These are phyloP conservation scores for Masticophis lateralis DNA, from an alignment of 2,797 vertebrate genomes.

Conservation along the genomic window DNA sequence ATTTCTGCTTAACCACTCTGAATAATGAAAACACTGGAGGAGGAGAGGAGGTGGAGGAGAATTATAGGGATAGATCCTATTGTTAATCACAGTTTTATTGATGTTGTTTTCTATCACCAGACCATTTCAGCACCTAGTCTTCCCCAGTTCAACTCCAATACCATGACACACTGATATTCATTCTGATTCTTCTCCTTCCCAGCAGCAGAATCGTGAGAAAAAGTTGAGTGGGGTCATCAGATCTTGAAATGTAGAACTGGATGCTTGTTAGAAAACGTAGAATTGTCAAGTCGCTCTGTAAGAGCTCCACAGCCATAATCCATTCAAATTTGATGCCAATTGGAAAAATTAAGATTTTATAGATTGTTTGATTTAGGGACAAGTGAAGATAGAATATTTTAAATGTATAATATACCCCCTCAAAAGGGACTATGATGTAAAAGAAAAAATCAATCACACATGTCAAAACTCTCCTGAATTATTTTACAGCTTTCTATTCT, in stretches of 20 bases:
- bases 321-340: background rate
- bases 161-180: background rate
- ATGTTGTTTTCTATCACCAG: background rate
- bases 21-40: background rate
- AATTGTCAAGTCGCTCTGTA: background rate
- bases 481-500: background rate
- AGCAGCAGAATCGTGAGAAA: background rate
- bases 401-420: background rate
- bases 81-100: background rate
- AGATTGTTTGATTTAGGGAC: background rate
- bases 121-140: background rate
- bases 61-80: background rate
- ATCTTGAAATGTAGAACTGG: background rate
- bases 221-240: background rate
- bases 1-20: background rate
- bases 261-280: background rate
- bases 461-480: background rate
- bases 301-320: background rate
- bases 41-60: background rate
- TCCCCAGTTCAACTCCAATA: background rate
- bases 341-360: background rate
- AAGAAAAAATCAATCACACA: background rate
- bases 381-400: background rate
- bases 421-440: background rate
- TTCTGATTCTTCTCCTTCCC: background rate